Conservation (phyloP, 2,888 invertebrate species). For the Stenichneumon culpator region DNA sequence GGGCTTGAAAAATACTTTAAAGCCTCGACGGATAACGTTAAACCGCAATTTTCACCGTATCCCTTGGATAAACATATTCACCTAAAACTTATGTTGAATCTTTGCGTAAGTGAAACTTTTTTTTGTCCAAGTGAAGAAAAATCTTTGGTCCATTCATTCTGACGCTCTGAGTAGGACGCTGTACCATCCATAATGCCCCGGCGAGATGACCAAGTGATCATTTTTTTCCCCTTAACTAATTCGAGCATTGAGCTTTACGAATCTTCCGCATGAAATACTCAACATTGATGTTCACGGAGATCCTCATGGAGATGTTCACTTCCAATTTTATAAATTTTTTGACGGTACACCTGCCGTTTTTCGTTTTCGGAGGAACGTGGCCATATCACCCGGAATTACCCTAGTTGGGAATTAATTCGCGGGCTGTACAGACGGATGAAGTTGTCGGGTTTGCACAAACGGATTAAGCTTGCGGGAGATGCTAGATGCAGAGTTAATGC, state of each 20-base stretch:
- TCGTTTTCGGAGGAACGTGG: not conserved
- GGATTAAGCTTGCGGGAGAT: constrained; percentile 28
- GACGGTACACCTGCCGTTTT: not conserved
- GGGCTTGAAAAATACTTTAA: constrained; percentile 46
- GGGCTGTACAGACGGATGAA: constrained; percentile 29
- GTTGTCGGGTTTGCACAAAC: constrained; percentile 27
- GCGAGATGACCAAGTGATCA: not conserved
- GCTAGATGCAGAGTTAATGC: constrained; percentile 15
- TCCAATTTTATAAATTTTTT: not conserved
- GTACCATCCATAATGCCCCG: not conserved
- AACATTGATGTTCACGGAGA: too few relatives aligned
- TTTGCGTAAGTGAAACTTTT: not conserved
- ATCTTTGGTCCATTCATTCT: not conserved
- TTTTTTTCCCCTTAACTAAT: too few relatives aligned
- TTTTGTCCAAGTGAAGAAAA: not conserved
- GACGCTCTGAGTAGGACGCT: not conserved
- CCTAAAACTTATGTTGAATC: constrained; percentile 5
- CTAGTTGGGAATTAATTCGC: constrained; percentile 14
- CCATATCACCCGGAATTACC: not conserved
- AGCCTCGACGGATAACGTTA: constrained; percentile 27
- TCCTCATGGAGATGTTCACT: too few relatives aligned
- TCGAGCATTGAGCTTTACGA: too few relatives aligned
- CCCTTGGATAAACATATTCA: constrained; percentile 26
- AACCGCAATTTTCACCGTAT: constrained; percentile 33
- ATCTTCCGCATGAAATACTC: too few relatives aligned